Percentiles rank a stretch among this genome's conserved stretches.
These are phyloP conservation scores for Damaliscus lunatus DNA, from an alignment of 2,113 vertebrate genomes.

Conservation along the genomic window DNA sequence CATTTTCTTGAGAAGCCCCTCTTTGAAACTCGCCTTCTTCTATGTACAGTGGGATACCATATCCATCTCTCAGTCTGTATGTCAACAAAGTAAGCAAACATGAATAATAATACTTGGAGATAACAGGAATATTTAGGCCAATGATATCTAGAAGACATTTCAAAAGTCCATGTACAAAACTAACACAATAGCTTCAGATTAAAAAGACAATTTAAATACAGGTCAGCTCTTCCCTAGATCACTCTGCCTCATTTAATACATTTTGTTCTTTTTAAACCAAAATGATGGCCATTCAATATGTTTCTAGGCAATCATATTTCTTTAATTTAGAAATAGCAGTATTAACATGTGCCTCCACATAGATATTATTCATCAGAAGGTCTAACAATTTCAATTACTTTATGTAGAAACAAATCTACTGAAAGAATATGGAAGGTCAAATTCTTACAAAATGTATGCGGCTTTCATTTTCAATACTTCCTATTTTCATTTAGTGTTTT, in stretches of 20 bases:
- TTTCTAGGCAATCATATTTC: neutral
- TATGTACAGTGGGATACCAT: neutral
- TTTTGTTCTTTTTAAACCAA: neutral
- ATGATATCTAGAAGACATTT: neutral
- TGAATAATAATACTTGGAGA: neutral
- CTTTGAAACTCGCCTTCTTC: neutral
- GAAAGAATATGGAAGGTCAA: conserved; percentile 9
- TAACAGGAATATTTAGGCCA: neutral
- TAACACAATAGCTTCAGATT: neutral
- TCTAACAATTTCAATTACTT: neutral
- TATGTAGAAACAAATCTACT: neutral
- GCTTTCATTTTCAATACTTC: conserved; percentile 69
- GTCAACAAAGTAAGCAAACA: neutral
- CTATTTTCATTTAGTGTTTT: conserved; percentile 69
- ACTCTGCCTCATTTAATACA: neutral
- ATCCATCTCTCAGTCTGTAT: neutral
- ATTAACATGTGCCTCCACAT: neutral
- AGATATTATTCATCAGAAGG: neutral
- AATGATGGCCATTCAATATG: neutral
- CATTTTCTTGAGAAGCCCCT: neutral
- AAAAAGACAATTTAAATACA: neutral
- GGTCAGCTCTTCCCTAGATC: neutral
- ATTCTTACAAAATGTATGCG: conserved; percentile 53
- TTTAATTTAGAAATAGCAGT: conserved; percentile 26
- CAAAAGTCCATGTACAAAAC: neutral